phyloP scores from a whole-genome alignment of 2,888 invertebrate species.

The Amaurobius ferox region DNA sequence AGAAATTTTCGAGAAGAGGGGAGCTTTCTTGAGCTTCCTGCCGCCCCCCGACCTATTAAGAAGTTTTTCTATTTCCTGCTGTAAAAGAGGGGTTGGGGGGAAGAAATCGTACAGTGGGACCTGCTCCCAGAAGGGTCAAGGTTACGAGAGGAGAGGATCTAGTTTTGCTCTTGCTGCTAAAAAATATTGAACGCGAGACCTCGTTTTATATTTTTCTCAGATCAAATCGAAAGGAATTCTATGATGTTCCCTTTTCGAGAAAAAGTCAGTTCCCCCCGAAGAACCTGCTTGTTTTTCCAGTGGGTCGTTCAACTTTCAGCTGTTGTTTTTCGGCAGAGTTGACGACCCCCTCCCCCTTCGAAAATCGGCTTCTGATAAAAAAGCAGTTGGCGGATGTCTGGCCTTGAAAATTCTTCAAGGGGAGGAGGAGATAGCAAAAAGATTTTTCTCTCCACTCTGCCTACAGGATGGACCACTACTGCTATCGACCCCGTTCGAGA shows the following conservation, averaged over 20 bases:
- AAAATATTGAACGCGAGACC: too few relatives aligned
- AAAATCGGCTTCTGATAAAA: constrained; percentile 48
- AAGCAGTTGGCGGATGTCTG: constrained; percentile 35
- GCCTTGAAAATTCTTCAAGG: background rate
- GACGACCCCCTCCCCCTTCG: background rate
- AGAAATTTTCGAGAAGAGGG: constrained; percentile 2
- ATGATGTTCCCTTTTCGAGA: too few relatives aligned
- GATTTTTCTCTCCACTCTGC: too few relatives aligned
- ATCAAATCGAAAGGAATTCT: too few relatives aligned
- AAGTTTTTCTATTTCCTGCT: constrained; percentile 55
- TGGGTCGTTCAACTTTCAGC: constrained; percentile 60
- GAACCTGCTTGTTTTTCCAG: constrained; percentile 50
- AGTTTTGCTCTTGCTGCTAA: too few relatives aligned
- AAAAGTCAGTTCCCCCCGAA: background rate
- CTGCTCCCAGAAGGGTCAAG: constrained; percentile 58
- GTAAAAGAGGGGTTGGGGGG: constrained; percentile 15
- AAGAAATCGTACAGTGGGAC: constrained; percentile 47
- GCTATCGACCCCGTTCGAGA: background rate
- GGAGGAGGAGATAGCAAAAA: background rate
- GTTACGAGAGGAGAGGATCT: constrained; percentile 24
- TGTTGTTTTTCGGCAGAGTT: constrained; percentile 39
- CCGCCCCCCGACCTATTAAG: constrained; percentile 11
- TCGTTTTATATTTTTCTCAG: too few relatives aligned
- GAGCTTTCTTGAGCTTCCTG: background rate
- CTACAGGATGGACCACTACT: background rate